Percentiles rank a stretch among this genome's conserved stretches.
These are phyloP conservation scores for Clupea harengus DNA, from an alignment of 2,113 vertebrate genomes.

Conservation along the genomic window DNA sequence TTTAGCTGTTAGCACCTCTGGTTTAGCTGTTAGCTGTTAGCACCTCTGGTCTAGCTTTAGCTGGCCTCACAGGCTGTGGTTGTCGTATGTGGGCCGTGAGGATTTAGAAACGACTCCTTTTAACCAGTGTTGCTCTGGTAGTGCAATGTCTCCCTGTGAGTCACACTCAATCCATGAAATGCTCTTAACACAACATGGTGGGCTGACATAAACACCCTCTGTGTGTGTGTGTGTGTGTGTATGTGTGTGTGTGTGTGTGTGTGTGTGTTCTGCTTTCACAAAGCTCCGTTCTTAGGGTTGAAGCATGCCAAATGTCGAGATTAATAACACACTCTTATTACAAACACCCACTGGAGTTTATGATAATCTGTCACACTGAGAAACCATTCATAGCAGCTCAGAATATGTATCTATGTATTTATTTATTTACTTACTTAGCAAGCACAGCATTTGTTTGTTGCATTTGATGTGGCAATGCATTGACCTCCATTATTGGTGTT, in stretches of 20 bases:
- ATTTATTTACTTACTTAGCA: neutral
- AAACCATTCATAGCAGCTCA: neutral
- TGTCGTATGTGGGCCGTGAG: neutral
- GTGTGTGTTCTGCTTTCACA: constrained; percentile 47
- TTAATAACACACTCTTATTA: constrained; percentile 59
- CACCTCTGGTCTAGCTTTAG: too few species aligned
- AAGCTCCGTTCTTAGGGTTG: constrained; percentile 25
- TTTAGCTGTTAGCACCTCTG: neutral
- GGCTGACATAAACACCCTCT: constrained; percentile 51
- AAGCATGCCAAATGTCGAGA: constrained; percentile 54
- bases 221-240: constrained; percentile 56
- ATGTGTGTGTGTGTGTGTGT: constrained; percentile 57
- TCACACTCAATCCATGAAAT: constrained; percentile 66
- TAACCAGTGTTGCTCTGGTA: neutral
- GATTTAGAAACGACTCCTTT: neutral
- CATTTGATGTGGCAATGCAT: neutral
- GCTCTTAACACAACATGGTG: constrained; percentile 59
- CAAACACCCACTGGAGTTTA: neutral
- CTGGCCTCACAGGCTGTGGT: neutral
- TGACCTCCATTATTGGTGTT: neutral
- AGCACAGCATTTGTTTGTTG: neutral
- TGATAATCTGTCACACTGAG: neutral
- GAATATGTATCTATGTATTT: neutral
- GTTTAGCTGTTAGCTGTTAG: too few species aligned
- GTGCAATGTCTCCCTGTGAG: constrained; percentile 42